phyloP scores from a whole-genome alignment of 2,113 vertebrate species.

The Bettongia penicillata region DNA sequence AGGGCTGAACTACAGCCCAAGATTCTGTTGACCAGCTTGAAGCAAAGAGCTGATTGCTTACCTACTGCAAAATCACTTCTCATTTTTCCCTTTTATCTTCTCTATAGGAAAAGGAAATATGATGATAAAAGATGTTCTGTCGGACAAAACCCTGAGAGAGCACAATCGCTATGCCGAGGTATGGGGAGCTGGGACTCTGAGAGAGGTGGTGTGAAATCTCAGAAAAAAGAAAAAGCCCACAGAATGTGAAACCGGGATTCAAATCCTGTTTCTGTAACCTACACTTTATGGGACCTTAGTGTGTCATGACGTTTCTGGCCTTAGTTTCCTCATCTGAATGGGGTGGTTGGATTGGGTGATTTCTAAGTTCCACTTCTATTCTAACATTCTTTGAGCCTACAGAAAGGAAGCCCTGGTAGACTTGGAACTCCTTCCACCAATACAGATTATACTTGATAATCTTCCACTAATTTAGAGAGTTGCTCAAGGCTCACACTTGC shows the following conservation, averaged over 20 bases:
- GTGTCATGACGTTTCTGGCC: not conserved
- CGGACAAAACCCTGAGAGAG: constrained; percentile 72
- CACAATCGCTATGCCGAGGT: constrained; percentile 90
- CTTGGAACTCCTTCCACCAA: no score
- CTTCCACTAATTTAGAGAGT: no score
- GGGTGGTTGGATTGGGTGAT: not conserved
- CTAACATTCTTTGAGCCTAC: not conserved
- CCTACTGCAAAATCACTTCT: not conserved
- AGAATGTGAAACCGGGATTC: not conserved
- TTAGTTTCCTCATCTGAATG: not conserved
- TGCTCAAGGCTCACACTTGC: no score
- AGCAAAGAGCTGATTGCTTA: not conserved
- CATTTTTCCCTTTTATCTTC: not conserved
- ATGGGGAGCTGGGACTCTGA: constrained; percentile 15
- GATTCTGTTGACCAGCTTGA: not conserved
- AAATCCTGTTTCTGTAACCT: not conserved
- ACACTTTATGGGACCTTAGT: not conserved
- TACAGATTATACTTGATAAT: no score
- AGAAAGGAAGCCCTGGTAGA: not conserved
- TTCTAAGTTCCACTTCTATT: not conserved
- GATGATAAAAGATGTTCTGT: constrained; percentile 84
- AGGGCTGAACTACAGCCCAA: not conserved
- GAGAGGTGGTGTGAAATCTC: not conserved
- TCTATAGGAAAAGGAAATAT: constrained; percentile 55
- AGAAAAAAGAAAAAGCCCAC: not conserved